These are phyloP conservation scores for Acleris emargana DNA, from an alignment of 2,888 invertebrate species.

Conservation along the genomic window DNA sequence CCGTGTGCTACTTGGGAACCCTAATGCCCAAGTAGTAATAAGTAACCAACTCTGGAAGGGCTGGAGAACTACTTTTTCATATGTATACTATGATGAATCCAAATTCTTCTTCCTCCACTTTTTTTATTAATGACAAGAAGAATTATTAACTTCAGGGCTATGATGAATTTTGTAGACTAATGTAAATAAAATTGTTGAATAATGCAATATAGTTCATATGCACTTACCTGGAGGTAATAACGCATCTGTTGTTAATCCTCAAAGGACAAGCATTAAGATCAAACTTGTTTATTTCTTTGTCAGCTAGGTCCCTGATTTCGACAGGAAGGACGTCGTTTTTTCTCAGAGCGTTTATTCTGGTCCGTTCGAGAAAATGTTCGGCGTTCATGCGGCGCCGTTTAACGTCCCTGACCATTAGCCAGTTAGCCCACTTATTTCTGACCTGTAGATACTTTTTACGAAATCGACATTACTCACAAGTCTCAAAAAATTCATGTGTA, in stretches of 20 bases:
- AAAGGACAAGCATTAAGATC: conserved; percentile 88
- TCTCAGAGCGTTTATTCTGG: conserved; percentile 92
- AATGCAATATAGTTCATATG: no score
- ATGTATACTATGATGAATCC: no score
- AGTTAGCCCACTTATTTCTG: conserved; percentile 91
- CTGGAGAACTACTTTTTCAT: no score
- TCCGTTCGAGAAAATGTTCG: conserved; percentile 89
- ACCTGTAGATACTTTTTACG: conserved; percentile 86
- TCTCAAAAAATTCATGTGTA: background rate
- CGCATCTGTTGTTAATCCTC: conserved; percentile 90
- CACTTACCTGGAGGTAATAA: conserved; percentile 89
- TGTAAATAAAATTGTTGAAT: no score
- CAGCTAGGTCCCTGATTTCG: conserved; percentile 91
- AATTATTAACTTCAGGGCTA: no score
- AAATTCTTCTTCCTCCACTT: no score
- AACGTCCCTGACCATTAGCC: conserved; percentile 93
- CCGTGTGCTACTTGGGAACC: no score
- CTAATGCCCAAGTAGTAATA: no score
- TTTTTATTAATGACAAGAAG: no score
- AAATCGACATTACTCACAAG: conserved; percentile 15
- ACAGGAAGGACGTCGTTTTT: conserved; percentile 93
- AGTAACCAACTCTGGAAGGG: no score
- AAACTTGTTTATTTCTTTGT: conserved; percentile 89
- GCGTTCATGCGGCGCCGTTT: conserved; percentile 90
- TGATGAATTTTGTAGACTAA: no score